These are phyloP conservation scores for Hydrophis major DNA, from an alignment of 2,797 vertebrate genomes.

Conservation along the genomic window DNA sequence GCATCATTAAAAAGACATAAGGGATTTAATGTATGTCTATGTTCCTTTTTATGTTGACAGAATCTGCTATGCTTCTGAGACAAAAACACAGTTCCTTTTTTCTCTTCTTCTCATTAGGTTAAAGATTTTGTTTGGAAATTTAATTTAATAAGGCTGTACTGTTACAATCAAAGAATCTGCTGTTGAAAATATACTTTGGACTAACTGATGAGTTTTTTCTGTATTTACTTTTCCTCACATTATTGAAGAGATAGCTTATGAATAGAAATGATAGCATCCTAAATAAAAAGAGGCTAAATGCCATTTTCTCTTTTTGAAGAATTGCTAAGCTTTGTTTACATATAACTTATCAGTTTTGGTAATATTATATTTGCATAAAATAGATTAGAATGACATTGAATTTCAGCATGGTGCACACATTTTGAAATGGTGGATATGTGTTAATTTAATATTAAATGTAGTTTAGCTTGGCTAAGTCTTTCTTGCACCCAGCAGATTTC, in stretches of 20 bases:
- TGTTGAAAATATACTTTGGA: constrained; percentile 41
- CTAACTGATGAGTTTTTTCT: neutral
- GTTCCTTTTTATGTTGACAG: constrained; percentile 62
- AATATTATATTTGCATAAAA: neutral
- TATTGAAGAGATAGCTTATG: neutral
- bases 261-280: neutral
- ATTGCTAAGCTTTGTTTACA: neutral
- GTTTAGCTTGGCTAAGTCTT: neutral
- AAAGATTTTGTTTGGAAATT: constrained; percentile 11
- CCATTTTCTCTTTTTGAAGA: neutral
- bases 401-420: neutral
- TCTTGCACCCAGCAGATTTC: neutral
- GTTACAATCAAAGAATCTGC: constrained; percentile 6
- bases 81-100: constrained; percentile 27
- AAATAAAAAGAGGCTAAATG: neutral
- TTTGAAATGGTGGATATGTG: neutral
- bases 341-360: neutral
- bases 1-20: constrained; percentile 76
- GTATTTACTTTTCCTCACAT: neutral
- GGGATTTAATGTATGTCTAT: constrained; percentile 68
- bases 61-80: constrained; percentile 59
- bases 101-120: constrained; percentile 3
- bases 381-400: neutral
- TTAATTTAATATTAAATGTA: neutral
- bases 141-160: constrained; percentile 43